A percentile compares a stretch with the other conserved stretches of the same genome.
These are phyloP conservation scores for Apis florea DNA, from an alignment of 1,140 invertebrate genomes.

Conservation along the genomic window DNA sequence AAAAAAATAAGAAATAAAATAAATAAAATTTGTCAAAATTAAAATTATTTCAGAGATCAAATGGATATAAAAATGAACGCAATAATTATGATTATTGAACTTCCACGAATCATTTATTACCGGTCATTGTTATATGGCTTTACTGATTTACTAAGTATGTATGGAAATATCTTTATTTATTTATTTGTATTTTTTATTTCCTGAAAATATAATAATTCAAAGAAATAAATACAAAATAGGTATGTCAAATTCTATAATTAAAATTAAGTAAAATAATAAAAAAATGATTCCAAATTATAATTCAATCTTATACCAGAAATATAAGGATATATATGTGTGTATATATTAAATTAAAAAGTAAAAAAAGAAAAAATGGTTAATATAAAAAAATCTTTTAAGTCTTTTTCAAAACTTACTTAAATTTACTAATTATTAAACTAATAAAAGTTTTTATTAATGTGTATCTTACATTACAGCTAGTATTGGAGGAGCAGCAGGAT, in stretches of 20 bases:
- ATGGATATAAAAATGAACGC: not conserved
- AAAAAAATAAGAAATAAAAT: not conserved
- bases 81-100: not conserved
- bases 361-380: not conserved
- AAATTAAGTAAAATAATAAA: too few relatives aligned
- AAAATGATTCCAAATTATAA: too few relatives aligned
- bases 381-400: not conserved
- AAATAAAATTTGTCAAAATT: not conserved
- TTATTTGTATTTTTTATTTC: too few relatives aligned
- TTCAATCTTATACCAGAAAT: too few relatives aligned
- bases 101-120: slow-evolving; percentile 29
- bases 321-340: slow-evolving; percentile 26
- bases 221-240: too few relatives aligned
- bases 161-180: too few relatives aligned
- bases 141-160: slow-evolving; percentile 49
- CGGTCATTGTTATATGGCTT: slow-evolving; percentile 40
- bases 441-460: not conserved
- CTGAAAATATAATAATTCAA: too few relatives aligned
- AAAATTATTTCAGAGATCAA: not conserved
- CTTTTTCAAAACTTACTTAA: too few relatives aligned
- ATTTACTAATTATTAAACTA: not conserved
- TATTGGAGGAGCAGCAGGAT: slow-evolving; percentile 85
- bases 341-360: not conserved
- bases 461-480: slow-evolving; percentile 79
- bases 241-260: too few relatives aligned